Percentiles rank a stretch among this genome's conserved stretches.
phyloP scores from a whole-genome alignment of 2,113 vertebrate genomes.

The Ursus arctos region DNA sequence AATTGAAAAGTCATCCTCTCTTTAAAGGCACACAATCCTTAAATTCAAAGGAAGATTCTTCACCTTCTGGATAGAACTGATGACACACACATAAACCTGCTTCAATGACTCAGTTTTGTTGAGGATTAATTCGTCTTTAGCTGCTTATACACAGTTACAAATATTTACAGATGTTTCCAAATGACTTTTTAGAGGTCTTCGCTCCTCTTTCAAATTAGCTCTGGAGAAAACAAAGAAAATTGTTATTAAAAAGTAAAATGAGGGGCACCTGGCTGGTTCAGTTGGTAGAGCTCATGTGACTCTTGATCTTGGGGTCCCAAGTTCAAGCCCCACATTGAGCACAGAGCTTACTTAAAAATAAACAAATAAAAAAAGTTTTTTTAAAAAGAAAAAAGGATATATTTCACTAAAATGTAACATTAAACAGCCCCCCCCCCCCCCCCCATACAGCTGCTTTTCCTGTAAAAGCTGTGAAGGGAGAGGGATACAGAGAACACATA shows the following conservation, averaged over 20 bases:
- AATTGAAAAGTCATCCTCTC: slow-evolving; percentile 88
- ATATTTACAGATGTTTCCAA: slow-evolving; percentile 10
- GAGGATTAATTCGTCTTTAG: background rate
- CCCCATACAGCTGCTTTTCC: background rate
- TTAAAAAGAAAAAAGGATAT: background rate
- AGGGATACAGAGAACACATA: background rate
- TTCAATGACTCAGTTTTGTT: background rate
- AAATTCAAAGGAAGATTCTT: background rate
- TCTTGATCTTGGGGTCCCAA: background rate
- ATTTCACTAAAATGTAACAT: slow-evolving; percentile 45
- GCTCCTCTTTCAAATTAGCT: background rate
- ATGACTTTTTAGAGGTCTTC: background rate
- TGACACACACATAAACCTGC: background rate
- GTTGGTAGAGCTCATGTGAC: background rate
- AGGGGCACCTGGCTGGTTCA: background rate
- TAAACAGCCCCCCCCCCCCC: background rate
- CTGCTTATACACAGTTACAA: background rate
- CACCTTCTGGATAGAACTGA: background rate
- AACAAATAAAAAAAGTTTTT: background rate
- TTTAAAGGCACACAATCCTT: background rate
- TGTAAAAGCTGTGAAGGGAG: background rate
- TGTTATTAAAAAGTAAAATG: slow-evolving; percentile 44
- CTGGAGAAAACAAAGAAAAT: slow-evolving; percentile 48
- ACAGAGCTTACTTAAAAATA: background rate
- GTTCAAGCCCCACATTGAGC: background rate